Evolutionary conservation across 2,888 invertebrate species (phyloP), one percentile per base, ranked within the genome.

Genomic region (Thecophora atra): DNA sequence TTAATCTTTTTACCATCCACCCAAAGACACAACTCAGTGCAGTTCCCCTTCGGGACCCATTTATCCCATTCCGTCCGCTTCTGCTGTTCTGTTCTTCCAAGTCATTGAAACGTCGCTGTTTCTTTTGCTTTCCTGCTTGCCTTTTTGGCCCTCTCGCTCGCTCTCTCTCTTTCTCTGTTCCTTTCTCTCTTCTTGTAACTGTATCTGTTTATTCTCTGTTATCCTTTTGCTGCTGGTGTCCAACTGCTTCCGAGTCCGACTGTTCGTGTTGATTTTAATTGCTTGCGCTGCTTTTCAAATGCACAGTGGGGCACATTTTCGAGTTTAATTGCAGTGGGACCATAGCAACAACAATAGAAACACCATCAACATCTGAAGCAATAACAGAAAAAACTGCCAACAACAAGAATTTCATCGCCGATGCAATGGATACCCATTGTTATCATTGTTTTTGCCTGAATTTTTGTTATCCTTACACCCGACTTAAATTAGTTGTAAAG

Each of bases 241-340:
- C 64, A n/a, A n/a, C n/a, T 47, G 21, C 44, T 24, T 24, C 64
- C 42, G 24, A 47, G 44, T n/a, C 17, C 60, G 15, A 42, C 58
- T 17, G 24, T 24, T 68, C 58, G 68, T 68, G 68, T 68, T 68
- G 58, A 56, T 68, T 58, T 68, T 68, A 68, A 68, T 68, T 68
- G 62, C 70, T 70, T 58, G 21, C 44, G 58, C 58, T n/a, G 63
- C 37, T 63, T 30, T 52, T 63, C 21, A 63, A 70, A 70, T 63
- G 62, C 56, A 62, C 63, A 70, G 30, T n/a, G 44, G 24, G 44
- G 52, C 70, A 51, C 62, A 62, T 70, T 70, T 70, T 62, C 30
- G 62, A 70, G 52, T 58, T 47, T 62, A 51, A 70, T 63, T 62
- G 70, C 51, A 28, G 13, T 51, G 58, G 66, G 52, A 66, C 51